Evolutionary conservation across 2,888 invertebrate genomes (phyloP), one percentile per base, ranked within the genome.

Genomic region (Acholoe squamosa): DNA sequence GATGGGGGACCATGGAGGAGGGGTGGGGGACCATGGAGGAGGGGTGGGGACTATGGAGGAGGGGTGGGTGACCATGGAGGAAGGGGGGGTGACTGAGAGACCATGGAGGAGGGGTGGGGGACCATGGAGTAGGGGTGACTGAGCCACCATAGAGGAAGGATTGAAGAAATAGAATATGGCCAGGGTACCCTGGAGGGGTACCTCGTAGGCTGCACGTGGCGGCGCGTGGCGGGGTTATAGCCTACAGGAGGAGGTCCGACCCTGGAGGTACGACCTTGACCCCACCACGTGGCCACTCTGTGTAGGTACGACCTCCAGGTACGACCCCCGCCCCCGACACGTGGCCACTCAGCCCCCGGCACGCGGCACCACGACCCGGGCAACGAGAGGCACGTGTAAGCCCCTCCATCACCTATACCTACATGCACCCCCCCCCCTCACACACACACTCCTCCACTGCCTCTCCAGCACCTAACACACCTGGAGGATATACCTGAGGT

Each of bases 361-460:
- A 84, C 84, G 84, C 51, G 51, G 22, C 84, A 43, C 43, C 84
- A 12, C 84, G 84, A 51, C 43, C 84, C 84, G 34, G 84, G 0
- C 84, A 84, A 51, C 84, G n/a, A 51, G 84, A 16, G n/a, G 51
- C 84, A 84, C 84, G 84, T 84, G 84, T 43, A 84, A n/a, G 34
- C 25, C 12, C 71, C 71, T 71, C 71, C 71, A 71, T 71, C 71
- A 71, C 28, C 71, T 12, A 7, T 67, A n/a, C 67, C 67, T 67
- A 12, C 67, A 7, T 22, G 67, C 67, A 25, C 67, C 67, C 7
- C 67, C 67, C 7, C 67, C 67, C 7, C n/a, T 25, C 7, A 12
- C 67, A 22, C 67, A 67, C 7, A 67, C 61, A 3, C 61, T n/a
- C 61, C 61, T 61, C n/a, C 22, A 61, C n/a, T n/a, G 43, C n/a